Evolutionary conservation across 2,797 vertebrate genomes (phyloP).

Genomic region (Acestrorhynchus altus): DNA sequence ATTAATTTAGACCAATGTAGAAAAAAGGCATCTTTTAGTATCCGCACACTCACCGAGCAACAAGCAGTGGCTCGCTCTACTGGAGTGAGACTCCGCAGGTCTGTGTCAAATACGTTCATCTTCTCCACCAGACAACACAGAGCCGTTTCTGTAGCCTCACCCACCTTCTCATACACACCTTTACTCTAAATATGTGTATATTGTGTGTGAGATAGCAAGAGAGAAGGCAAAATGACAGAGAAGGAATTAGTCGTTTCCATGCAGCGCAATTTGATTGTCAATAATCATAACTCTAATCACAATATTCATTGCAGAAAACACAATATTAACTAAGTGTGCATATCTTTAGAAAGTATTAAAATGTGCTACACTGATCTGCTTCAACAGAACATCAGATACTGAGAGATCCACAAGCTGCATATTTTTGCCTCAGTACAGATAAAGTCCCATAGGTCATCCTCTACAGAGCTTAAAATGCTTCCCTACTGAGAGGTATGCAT

Average conservation of each 20-base stretch:
- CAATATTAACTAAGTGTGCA: too few species aligned
- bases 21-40: background rate
- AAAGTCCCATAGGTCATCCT: background rate
- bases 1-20: too few species aligned
- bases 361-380: background rate
- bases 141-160: slow-evolving; percentile 82
- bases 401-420: background rate
- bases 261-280: background rate
- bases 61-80: slow-evolving; percentile 80
- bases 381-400: background rate
- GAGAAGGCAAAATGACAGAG: background rate
- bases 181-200: slow-evolving; percentile 67
- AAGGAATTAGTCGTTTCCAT: too few species aligned
- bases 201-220: background rate
- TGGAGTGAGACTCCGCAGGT: slow-evolving; percentile 70
- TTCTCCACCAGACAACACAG: slow-evolving; percentile 84
- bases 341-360: background rate
- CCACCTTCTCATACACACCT: slow-evolving; percentile 80
- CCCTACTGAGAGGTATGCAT: too few species aligned
- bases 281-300: background rate
- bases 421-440: background rate
- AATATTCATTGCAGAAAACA: background rate
- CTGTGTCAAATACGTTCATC: slow-evolving; percentile 82
- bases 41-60: slow-evolving; percentile 73
- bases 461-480: background rate